A percentile compares a stretch with the other conserved stretches of the same genome.
Conservation (phyloP, 2,113 vertebrate genomes). For the Vidua macroura region DNA sequence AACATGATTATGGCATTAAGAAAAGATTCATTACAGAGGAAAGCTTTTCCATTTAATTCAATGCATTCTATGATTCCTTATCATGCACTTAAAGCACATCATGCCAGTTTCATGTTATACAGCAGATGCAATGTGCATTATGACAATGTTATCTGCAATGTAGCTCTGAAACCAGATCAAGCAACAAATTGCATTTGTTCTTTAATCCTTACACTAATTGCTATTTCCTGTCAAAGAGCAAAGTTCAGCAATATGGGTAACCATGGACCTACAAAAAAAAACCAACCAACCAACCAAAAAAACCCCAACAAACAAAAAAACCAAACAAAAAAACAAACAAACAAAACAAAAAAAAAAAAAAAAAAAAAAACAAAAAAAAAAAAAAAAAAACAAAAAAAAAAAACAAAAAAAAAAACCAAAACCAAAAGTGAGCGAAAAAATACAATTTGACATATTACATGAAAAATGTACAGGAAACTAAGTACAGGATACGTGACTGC, state of each 20-base stretch:
- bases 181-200: not conserved
- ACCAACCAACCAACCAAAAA: not conserved
- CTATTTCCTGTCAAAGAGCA: not conserved
- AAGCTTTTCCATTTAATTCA: not conserved
- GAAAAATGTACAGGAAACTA: not conserved
- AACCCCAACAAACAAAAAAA: no score
- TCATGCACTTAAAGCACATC: not conserved
- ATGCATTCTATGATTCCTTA: not conserved
- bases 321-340: not conserved
- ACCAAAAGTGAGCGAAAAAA: accelerated
- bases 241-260: not conserved
- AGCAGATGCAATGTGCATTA: not conserved
- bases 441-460: not conserved
- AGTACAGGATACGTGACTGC: not conserved
- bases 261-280: not conserved
- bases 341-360: not conserved
- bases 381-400: not conserved
- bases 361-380: not conserved
- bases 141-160: not conserved
- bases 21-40: not conserved
- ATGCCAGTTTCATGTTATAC: not conserved
- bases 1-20: not conserved
- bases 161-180: not conserved
- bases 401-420: not conserved
- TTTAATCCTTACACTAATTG: not conserved